Percentiles rank a stretch among this genome's conserved stretches.
These are phyloP conservation scores for Macrophya annulata DNA, from an alignment of 2,888 invertebrate species.

Conservation along the genomic window DNA sequence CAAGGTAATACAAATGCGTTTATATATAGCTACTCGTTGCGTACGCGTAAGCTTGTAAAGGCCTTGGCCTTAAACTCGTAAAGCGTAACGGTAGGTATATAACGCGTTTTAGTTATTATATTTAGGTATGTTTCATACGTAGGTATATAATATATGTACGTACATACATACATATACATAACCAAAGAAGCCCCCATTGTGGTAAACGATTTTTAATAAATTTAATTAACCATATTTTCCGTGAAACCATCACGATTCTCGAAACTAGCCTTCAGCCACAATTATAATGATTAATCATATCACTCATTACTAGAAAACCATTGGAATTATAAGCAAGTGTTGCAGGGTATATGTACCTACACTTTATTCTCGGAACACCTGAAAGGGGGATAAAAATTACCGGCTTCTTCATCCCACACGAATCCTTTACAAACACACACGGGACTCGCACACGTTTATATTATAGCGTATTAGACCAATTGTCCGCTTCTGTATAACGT, in stretches of 20 bases:
- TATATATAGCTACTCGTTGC: not conserved
- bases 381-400: slow-evolving; percentile 6
- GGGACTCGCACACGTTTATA: not conserved
- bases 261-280: not conserved
- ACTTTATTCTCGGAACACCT: slow-evolving; percentile 3
- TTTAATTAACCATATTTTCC: slow-evolving; percentile 34
- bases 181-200: not conserved
- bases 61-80: slow-evolving; percentile 41
- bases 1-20: not conserved
- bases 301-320: slow-evolving; percentile 7
- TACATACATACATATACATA: not conserved
- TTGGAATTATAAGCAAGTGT: not conserved
- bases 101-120: not conserved
- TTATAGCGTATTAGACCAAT: not conserved
- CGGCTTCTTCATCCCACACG: not conserved
- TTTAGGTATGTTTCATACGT: not conserved
- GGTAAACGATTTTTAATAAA: slow-evolving; percentile 30
- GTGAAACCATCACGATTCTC: slow-evolving; percentile 14
- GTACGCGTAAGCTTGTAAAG: not conserved
- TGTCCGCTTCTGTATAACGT: not conserved
- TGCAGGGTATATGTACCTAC: not conserved
- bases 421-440: not conserved
- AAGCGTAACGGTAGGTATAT: not conserved
- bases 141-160: not conserved
- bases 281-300: slow-evolving; percentile 30